Evolutionary conservation across 2,888 invertebrate genomes (phyloP).

Genomic region (Clunio marinus): DNA sequence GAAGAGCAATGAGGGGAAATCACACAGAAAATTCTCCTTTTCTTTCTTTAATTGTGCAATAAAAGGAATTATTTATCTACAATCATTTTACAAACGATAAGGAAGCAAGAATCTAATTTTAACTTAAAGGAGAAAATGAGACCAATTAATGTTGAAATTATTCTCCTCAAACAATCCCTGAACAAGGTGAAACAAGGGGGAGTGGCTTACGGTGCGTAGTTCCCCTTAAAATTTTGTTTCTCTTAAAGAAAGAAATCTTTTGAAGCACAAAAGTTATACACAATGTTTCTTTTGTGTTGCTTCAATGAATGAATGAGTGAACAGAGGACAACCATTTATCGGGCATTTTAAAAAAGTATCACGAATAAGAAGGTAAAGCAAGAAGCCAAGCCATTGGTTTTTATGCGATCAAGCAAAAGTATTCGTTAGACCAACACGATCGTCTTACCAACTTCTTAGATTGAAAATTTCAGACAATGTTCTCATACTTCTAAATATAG

Average conservation of each 20-base stretch:
- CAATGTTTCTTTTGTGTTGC: slow-evolving; percentile 24
- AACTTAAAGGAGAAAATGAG: neutral
- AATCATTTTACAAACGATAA: too few relatives aligned
- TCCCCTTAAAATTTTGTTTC: neutral
- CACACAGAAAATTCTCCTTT: too few relatives aligned
- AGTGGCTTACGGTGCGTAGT: neutral
- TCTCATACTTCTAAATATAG: neutral
- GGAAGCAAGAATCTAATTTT: neutral
- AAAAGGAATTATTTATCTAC: too few relatives aligned
- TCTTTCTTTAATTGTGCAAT: too few relatives aligned
- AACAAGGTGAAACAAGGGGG: neutral
- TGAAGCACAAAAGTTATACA: neutral
- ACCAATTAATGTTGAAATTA: slow-evolving; percentile 1
- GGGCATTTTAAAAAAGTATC: slow-evolving; percentile 17
- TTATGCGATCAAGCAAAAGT: neutral
- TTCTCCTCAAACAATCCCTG: slow-evolving; percentile 5
- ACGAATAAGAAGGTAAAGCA: neutral
- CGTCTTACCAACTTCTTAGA: neutral
- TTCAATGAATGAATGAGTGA: neutral
- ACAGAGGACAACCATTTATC: neutral
- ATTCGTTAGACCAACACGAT: neutral
- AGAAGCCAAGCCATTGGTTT: too few relatives aligned
- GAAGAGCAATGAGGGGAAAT: too few relatives aligned
- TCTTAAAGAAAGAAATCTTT: slow-evolving; percentile 6
- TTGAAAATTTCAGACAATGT: neutral